phyloP scores from a whole-genome alignment of 2,797 vertebrate genomes.

The Protonibea diacanthus region DNA sequence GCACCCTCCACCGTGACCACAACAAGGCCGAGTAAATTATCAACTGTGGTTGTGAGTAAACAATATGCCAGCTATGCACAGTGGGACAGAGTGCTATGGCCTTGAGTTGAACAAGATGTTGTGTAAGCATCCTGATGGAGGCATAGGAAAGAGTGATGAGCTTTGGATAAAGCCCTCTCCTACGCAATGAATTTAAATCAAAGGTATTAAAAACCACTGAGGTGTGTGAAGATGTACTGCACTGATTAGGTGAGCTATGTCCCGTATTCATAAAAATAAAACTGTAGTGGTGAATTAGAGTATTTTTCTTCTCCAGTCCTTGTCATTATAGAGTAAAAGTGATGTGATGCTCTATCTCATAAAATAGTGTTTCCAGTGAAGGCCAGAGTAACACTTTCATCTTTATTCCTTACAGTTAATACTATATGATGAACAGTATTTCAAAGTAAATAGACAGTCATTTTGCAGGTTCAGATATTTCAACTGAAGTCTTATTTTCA shows the following conservation, averaged over 20 bases:
- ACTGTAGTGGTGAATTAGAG: constrained; percentile 14
- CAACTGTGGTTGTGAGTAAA: constrained; percentile 39
- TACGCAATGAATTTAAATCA: constrained; percentile 62
- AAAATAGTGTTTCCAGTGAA: constrained; percentile 17
- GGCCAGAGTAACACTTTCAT: constrained; percentile 3
- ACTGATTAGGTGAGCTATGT: constrained; percentile 39
- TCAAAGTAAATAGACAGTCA: background rate
- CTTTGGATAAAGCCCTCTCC: constrained; percentile 53
- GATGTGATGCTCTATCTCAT: background rate
- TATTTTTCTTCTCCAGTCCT: constrained; percentile 23
- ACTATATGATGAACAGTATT: constrained; percentile 3
- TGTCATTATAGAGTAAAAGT: constrained; percentile 15
- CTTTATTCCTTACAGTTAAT: constrained; percentile 3
- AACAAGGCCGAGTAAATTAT: constrained; percentile 45
- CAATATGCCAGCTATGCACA: constrained; percentile 31
- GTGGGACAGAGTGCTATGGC: constrained; percentile 40
- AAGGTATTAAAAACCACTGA: constrained; percentile 54
- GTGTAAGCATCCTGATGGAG: constrained; percentile 53
- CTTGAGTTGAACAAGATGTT: constrained; percentile 66
- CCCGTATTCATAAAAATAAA: constrained; percentile 44
- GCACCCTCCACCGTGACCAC: constrained; percentile 14
- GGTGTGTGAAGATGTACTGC: constrained; percentile 47
- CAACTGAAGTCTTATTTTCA: background rate
- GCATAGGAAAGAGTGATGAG: constrained; percentile 43
- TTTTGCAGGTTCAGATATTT: background rate